Evolutionary conservation across 2,888 invertebrate species (phyloP).

Genomic region (Incurvaria masculella): DNA sequence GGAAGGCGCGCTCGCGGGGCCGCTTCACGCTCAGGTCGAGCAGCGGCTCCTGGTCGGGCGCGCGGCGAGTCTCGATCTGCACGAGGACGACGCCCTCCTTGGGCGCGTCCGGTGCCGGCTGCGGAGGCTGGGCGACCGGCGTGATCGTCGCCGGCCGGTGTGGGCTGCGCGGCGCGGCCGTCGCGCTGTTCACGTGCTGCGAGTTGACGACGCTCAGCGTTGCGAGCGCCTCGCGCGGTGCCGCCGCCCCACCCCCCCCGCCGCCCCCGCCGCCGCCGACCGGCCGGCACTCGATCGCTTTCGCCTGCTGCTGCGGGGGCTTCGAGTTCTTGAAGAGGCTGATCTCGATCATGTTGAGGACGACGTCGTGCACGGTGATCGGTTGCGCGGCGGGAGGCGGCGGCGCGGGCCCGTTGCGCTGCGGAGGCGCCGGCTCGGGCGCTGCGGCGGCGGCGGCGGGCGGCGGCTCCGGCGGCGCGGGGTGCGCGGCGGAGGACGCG

Average conservation of each 20-base stretch:
- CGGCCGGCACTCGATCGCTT: slow-evolving; percentile 38
- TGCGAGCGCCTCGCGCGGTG: slow-evolving; percentile 52
- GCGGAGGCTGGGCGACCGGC: slow-evolving; percentile 39
- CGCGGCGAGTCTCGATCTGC: slow-evolving; percentile 52
- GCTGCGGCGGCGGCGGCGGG: slow-evolving; percentile 30
- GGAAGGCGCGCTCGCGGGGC: slow-evolving; percentile 45
- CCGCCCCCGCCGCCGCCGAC: neutral
- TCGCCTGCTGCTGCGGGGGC: slow-evolving; percentile 29
- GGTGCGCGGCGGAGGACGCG: slow-evolving; percentile 16
- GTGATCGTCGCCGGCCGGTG: slow-evolving; percentile 67
- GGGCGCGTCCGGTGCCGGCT: slow-evolving; percentile 44
- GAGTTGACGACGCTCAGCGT: slow-evolving; percentile 67
- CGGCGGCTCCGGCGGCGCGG: slow-evolving; percentile 31
- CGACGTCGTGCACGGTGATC: slow-evolving; percentile 77
- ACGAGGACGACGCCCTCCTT: slow-evolving; percentile 64
- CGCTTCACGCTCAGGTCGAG: slow-evolving; percentile 76
- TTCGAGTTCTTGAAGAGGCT: slow-evolving; percentile 63
- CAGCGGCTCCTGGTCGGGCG: slow-evolving; percentile 56
- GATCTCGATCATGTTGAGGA: slow-evolving; percentile 80
- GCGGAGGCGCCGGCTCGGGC: slow-evolving; percentile 33
- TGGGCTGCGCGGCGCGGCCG: slow-evolving; percentile 35
- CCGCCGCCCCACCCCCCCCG: slow-evolving; percentile 16
- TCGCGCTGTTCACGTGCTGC: slow-evolving; percentile 25
- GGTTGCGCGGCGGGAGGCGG: slow-evolving; percentile 30
- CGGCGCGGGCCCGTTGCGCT: slow-evolving; percentile 24